Conservation (phyloP, 2,797 vertebrate genomes). For the Halcyon leucocephala region DNA sequence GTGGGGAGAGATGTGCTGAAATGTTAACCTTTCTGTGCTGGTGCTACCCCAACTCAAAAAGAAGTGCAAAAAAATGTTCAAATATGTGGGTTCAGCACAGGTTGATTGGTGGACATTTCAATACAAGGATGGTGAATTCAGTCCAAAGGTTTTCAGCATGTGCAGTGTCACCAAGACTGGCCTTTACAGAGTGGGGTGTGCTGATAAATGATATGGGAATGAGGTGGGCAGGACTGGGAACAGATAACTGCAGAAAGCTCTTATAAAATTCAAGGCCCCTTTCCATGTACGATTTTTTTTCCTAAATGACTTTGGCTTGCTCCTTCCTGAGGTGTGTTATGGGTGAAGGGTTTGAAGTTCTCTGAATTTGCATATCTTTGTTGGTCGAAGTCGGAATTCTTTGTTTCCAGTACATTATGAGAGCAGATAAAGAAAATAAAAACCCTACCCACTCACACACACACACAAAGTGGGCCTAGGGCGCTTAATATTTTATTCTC, state of each 20-base stretch:
- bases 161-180: not conserved
- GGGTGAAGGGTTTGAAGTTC: conserved; percentile 54
- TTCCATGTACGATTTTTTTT: conserved; percentile 41
- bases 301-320: conserved; percentile 56
- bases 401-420: conserved; percentile 48
- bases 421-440: not conserved
- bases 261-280: conserved; percentile 40
- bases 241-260: conserved; percentile 15
- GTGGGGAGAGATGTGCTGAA: not conserved
- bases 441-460: not conserved
- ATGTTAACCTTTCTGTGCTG: not conserved
- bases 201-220: conserved; percentile 5
- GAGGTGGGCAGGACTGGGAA: not conserved
- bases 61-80: not conserved
- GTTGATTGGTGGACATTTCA: not conserved
- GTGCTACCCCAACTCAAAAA: not conserved
- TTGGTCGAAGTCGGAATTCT: conserved; percentile 60
- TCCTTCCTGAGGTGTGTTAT: conserved; percentile 34
- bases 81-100: not conserved
- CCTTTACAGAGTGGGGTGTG: not conserved
- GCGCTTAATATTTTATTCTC: conserved; percentile 63
- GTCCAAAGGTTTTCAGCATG: not conserved
- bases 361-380: conserved; percentile 58
- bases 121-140: not conserved
- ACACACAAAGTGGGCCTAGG: conserved; percentile 25